Evolutionary conservation across 2,797 vertebrate species (phyloP).

Genomic region (Anniella stebbinsi): DNA sequence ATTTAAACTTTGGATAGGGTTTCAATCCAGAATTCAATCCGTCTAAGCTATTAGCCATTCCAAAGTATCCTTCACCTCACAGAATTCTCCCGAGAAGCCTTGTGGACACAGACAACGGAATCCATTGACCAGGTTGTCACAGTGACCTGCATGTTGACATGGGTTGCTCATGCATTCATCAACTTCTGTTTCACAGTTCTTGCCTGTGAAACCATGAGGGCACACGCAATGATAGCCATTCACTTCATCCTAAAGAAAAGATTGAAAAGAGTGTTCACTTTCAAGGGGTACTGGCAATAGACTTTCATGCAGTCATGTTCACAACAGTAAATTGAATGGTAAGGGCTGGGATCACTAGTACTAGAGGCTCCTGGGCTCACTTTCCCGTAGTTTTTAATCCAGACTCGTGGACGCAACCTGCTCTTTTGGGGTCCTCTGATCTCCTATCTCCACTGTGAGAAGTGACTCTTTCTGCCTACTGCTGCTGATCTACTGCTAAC

Average conservation of each 20-base stretch:
- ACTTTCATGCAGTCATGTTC: not conserved
- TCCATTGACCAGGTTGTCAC: conserved; percentile 80
- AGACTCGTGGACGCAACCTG: not conserved
- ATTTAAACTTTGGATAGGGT: conserved; percentile 26
- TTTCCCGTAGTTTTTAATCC: not conserved
- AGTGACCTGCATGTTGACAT: conserved; percentile 86
- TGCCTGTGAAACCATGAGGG: conserved; percentile 86
- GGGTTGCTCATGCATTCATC: conserved; percentile 86
- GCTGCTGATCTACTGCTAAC: too few relatives aligned
- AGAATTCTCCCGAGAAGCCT: conserved; percentile 86
- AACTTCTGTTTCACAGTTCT: conserved; percentile 87
- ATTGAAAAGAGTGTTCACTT: not conserved
- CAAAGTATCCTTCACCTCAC: conserved; percentile 86
- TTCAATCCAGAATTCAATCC: conserved; percentile 51
- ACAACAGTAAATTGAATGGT: not conserved
- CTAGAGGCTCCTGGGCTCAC: too few relatives aligned
- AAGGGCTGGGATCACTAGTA: not conserved
- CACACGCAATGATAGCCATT: conserved; percentile 89
- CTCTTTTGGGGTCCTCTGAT: not conserved
- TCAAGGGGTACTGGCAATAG: not conserved
- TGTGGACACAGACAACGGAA: conserved; percentile 88
- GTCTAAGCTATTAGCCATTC: conserved; percentile 28
- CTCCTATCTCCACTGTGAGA: not conserved
- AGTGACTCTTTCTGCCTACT: not conserved
- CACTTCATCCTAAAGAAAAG: conserved; percentile 78